Evolutionary conservation across 1,140 invertebrate genomes (phyloP).

Genomic region (Cephus cinctus): DNA sequence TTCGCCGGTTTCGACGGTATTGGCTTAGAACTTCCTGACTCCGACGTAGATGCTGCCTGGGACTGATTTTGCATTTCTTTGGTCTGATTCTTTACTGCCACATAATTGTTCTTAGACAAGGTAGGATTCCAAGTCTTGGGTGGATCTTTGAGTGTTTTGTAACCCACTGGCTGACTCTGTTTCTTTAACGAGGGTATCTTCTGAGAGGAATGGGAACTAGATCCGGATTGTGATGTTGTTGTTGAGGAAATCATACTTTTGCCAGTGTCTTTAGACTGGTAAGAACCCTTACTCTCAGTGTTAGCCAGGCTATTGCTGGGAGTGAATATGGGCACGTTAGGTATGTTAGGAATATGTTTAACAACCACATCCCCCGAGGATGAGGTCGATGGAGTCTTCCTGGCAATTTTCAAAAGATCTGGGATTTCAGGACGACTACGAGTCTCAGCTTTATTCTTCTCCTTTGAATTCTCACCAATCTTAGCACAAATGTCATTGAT

Average conservation of each 20-base stretch:
- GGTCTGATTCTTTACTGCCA: conserved; percentile 51
- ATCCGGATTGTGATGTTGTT: conserved; percentile 1
- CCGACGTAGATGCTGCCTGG: conserved; percentile 1
- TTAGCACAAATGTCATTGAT: conserved; percentile 54
- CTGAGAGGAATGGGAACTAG: conserved; percentile 20
- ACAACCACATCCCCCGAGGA: conserved; percentile 13
- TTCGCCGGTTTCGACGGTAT: conserved; percentile 56
- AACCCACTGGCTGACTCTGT: conserved; percentile 49
- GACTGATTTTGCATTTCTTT: conserved; percentile 39
- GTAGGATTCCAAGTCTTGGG: conserved; percentile 63
- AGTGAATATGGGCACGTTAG: conserved; percentile 48
- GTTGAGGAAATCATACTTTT: not conserved
- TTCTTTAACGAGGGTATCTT: conserved; percentile 30
- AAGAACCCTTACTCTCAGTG: conserved; percentile 5
- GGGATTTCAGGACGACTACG: conserved; percentile 44
- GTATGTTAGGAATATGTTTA: conserved; percentile 45
- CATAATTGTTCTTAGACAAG: conserved; percentile 55
- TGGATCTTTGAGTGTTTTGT: conserved; percentile 60
- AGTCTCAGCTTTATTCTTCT: conserved; percentile 45
- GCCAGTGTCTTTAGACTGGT: conserved; percentile 9
- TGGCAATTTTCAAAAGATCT: conserved; percentile 48
- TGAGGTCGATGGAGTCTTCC: conserved; percentile 24
- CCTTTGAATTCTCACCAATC: conserved; percentile 51
- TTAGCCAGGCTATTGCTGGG: conserved; percentile 27
- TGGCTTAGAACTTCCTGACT: conserved; percentile 24